Evolutionary conservation across 2,113 vertebrate species (phyloP), one percentile per base, ranked within the genome.

Genomic region (Cisticola juncidis): DNA sequence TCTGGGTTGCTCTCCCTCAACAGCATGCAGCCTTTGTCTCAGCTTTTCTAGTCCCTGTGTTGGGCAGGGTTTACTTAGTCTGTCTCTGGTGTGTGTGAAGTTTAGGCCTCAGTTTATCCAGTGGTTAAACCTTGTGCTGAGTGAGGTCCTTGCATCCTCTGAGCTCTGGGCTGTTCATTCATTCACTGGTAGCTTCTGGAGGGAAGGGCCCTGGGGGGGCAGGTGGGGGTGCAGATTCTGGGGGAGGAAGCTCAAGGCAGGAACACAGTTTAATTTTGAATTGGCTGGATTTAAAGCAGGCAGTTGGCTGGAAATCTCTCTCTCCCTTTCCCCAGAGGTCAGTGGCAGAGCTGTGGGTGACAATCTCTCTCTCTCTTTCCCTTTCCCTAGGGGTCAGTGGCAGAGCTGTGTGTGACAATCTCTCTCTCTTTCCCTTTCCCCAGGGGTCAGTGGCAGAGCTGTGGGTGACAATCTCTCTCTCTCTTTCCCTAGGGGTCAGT

Each of bases 341-440:
- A 8, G 45, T 29, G 29, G 35, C 23, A 35, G 62, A 51, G 74
- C 56, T 31, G 14, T 17, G 25, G 9, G 19, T 64, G 92, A 42
- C n/a, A 3, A 20, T 26, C 65, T 21, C n/a, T n/a, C n/a, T n/a
- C n/a, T 38, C 38, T 38, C 38, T 11, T 38, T 38, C 38, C 38
- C 38, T 38, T n/a, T n/a, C n/a, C n/a, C n/a, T n/a, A n/a, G n/a
- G n/a, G n/a, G n/a, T n/a, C n/a, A 77, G 90, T 58, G 81, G 96
- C 97, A 88, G 91, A 92, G 98, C 97, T 19, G 98, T 23, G 45
- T 40, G 84, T n/a, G n/a, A n/a, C n/a, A 92, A 28, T 44, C 13
- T 86, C 23, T 89, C 6, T 89, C 6, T 78, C 10, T 92, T 12
- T 62, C n/a, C 54, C 23, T 74, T 69, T 80, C n/a, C 3, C 29